phyloP scores from a whole-genome alignment of 2,113 vertebrate genomes.

The Erythrolamprus reginae region DNA sequence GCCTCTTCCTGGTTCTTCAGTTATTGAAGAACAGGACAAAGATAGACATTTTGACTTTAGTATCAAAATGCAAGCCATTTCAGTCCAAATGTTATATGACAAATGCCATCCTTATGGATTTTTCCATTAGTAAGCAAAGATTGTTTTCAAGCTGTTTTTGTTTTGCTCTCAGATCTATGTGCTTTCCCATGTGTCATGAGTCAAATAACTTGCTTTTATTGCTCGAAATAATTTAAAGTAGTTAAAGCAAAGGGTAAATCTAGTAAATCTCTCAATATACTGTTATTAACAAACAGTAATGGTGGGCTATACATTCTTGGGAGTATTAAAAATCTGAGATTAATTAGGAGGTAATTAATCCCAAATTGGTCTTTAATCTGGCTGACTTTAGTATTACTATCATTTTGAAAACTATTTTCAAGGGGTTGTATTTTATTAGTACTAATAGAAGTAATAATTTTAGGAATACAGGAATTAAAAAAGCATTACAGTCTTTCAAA shows the following conservation, averaged over 20 bases:
- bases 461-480: accelerated
- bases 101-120: background rate
- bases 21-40: background rate
- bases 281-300: slow-evolving; percentile 17
- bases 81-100: background rate
- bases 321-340: slow-evolving; percentile 33
- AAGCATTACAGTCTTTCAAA: slow-evolving; percentile 8
- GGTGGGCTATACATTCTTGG: slow-evolving; percentile 10
- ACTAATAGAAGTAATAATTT: background rate
- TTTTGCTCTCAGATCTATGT: background rate
- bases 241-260: background rate
- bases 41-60: background rate
- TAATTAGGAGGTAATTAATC: slow-evolving; percentile 24
- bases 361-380: slow-evolving; percentile 35
- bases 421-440: background rate
- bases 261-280: background rate
- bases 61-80: background rate
- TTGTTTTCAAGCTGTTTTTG: background rate
- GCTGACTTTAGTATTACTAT: slow-evolving; percentile 12
- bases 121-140: slow-evolving; percentile 19
- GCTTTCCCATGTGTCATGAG: background rate
- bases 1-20: background rate
- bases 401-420: slow-evolving; percentile 12
- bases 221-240: background rate
- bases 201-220: background rate